Conservation (phyloP, 2,113 vertebrate species). For the Macroglossus sobrinus region DNA sequence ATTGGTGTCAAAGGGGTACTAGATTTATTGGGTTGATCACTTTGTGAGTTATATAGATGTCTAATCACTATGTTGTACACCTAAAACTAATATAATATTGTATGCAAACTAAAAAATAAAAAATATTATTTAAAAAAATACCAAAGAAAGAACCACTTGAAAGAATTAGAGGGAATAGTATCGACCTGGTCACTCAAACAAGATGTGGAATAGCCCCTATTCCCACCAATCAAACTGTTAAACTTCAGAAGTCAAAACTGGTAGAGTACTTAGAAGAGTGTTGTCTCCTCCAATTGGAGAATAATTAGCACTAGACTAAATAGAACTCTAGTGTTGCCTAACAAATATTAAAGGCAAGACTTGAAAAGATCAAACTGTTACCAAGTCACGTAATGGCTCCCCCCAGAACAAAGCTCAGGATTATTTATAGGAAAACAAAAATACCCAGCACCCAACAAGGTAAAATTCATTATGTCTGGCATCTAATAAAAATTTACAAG, state of each 20-base stretch:
- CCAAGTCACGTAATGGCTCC: background rate
- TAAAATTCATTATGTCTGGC: background rate
- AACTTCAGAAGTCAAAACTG: background rate
- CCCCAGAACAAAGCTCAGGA: background rate
- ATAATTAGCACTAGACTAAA: background rate
- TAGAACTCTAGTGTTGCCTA: background rate
- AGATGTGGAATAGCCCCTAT: background rate
- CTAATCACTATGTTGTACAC: too few relatives aligned
- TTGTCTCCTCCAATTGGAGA: background rate
- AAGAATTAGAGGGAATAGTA: background rate
- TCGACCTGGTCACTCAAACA: background rate
- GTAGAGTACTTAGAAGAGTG: background rate
- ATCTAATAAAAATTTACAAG: background rate
- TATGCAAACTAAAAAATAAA: too few relatives aligned
- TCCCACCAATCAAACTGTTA: background rate
- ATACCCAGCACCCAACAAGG: background rate
- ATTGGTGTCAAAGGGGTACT: too few relatives aligned
- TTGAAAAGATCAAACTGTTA: background rate
- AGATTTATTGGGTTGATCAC: too few relatives aligned
- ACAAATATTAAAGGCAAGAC: background rate
- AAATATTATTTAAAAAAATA: too few relatives aligned
- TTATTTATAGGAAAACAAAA: background rate
- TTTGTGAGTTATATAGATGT: too few relatives aligned
- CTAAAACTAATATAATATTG: too few relatives aligned
- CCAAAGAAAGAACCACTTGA: background rate